Conservation (phyloP, 2,888 invertebrate species). For the Hipparchia semele region DNA sequence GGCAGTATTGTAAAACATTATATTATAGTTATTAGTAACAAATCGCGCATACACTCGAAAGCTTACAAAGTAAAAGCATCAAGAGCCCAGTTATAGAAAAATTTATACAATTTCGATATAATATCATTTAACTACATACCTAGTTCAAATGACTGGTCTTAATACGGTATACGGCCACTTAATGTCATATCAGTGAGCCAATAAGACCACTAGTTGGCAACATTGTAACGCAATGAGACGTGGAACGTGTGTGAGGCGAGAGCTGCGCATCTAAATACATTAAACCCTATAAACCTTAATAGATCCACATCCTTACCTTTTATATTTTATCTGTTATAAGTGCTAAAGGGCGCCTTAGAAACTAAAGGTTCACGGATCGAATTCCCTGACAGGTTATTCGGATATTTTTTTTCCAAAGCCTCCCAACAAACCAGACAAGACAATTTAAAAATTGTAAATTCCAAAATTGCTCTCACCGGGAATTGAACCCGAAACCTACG, state of each 20-base stretch:
- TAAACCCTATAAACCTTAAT: not conserved
- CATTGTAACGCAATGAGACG: not conserved
- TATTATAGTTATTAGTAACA: no score
- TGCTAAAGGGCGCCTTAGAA: no score
- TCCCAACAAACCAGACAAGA: no score
- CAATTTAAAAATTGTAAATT: no score
- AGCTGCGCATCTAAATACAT: not conserved
- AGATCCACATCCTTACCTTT: not conserved
- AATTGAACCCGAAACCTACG: no score
- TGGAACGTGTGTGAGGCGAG: not conserved
- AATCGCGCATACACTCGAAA: not conserved
- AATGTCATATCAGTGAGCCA: not conserved
- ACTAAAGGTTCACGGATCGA: no score
- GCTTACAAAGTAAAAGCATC: not conserved
- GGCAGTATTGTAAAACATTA: no score
- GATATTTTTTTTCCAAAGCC: no score
- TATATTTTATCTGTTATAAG: not conserved
- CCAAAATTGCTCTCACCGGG: no score
- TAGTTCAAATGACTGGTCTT: not conserved
- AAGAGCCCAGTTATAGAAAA: not conserved
- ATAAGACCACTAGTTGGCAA: not conserved
- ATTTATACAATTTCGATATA: not conserved
- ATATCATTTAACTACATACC: not conserved
- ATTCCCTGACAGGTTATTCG: no score
- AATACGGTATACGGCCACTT: not conserved